phyloP scores from a whole-genome alignment of 2,797 vertebrate species.

The Austrolebias charrua region DNA sequence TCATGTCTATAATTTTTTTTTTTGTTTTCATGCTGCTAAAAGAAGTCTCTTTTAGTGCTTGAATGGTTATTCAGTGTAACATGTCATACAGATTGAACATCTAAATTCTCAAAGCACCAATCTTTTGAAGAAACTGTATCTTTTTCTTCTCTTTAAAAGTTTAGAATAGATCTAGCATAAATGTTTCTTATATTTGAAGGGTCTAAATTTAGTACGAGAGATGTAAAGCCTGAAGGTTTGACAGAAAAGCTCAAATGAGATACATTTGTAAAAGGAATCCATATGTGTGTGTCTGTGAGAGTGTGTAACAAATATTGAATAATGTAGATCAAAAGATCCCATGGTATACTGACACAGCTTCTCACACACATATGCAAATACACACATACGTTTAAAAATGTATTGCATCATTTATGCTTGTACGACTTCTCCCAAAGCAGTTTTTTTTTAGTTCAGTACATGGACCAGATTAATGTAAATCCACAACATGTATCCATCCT shows the following conservation, averaged over 20 bases:
- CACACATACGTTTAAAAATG: slow-evolving; percentile 5
- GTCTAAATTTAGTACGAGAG: slow-evolving; percentile 13
- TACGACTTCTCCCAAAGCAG: slow-evolving; percentile 19
- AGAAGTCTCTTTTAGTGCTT: not conserved
- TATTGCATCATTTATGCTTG: slow-evolving; percentile 23
- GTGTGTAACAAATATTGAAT: slow-evolving; percentile 30
- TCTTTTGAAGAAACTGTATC: slow-evolving; percentile 20
- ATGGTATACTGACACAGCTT: slow-evolving; percentile 28
- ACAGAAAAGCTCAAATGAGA: slow-evolving; percentile 35
- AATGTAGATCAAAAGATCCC: slow-evolving; percentile 61
- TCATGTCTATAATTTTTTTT: no score
- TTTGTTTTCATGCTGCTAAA: not conserved
- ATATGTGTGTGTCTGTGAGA: slow-evolving; percentile 10
- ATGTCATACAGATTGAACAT: slow-evolving; percentile 9
- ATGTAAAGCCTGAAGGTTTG: slow-evolving; percentile 28
- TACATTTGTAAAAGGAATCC: slow-evolving; percentile 50
- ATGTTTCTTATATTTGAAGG: slow-evolving; percentile 32
- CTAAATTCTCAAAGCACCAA: slow-evolving; percentile 11
- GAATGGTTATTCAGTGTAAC: slow-evolving; percentile 6
- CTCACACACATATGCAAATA: slow-evolving; percentile 6
- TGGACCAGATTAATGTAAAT: slow-evolving; percentile 20
- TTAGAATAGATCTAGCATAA: slow-evolving; percentile 15
- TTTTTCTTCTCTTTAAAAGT: slow-evolving; percentile 6
- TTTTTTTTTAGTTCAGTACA: slow-evolving; percentile 10
- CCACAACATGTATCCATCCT: not conserved